Evolutionary conservation across 2,888 invertebrate species (phyloP).

Genomic region (Leptura quadrifasciata): DNA sequence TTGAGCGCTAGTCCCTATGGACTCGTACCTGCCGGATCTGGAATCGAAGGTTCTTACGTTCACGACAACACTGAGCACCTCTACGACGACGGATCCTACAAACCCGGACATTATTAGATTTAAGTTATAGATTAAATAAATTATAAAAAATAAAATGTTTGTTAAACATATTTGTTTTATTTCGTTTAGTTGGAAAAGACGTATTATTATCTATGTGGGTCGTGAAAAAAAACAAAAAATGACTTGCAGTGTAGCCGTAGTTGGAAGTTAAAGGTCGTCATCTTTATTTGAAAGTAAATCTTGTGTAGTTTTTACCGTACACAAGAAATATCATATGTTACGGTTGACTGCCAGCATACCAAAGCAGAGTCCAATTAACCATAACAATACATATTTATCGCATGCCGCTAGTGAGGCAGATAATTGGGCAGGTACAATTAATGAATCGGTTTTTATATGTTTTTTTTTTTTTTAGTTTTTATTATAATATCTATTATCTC

Average conservation of each 20-base stretch:
- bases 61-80: constrained; percentile 64
- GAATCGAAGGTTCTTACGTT: constrained; percentile 63
- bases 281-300: constrained; percentile 13
- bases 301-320: background rate
- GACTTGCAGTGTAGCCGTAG: constrained; percentile 2
- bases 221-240: background rate
- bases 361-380: background rate
- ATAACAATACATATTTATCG: constrained; percentile 2
- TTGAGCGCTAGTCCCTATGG: constrained; percentile 62
- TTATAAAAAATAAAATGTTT: constrained; percentile 42
- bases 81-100: constrained; percentile 67
- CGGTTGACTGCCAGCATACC: constrained; percentile 3
- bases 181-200: background rate
- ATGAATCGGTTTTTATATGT: background rate
- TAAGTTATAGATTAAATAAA: constrained; percentile 24
- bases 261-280: constrained; percentile 24
- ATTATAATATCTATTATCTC: background rate
- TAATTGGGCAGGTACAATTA: background rate
- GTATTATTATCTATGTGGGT: background rate
- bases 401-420: background rate
- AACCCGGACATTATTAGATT: constrained; percentile 58
- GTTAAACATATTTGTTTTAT: constrained; percentile 23
- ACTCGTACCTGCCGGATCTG: constrained; percentile 61
- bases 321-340: background rate
- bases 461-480: background rate